Evolutionary conservation across 1,140 invertebrate species (phyloP), one percentile per base, ranked within the genome.

Genomic region (Zaprionus nigranus): DNA sequence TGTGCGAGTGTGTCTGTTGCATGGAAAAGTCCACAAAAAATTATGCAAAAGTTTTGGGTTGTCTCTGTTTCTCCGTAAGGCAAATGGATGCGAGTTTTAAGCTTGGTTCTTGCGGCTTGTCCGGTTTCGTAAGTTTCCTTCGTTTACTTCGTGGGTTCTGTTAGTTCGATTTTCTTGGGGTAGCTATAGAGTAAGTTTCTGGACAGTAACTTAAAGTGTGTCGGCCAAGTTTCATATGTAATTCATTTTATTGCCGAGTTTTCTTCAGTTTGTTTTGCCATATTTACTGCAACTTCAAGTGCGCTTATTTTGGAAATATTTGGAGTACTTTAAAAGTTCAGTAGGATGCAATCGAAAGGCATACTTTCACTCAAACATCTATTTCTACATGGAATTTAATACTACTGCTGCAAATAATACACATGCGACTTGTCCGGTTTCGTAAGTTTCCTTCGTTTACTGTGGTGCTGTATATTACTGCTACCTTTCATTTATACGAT

Each of bases 31-130:
- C 36, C 51, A 40, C 71, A 79, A 78, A 72, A 81, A 82, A 79
- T 82, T 75, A 82, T 82, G 54, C 80, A 79, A 43, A 82, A 75
- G 70, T 82, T 81, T 81, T 51, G 46, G 80, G 61, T 71, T 78
- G 70, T 65, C 61, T 56, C 62, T 69, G 68, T 66, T 61, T 69
- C 61, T 20, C 17, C 17, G 15, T 73, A 12, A 15, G 65, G 38
- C 22, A 38, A 68, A 30, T 59, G 46, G 40, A 46, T 46, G 40
- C 40, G 40, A 46, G 40, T 17, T 13, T 40, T 61, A 24, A 46
- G 28, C 5, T 56, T 26, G 43, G 24, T 79, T 86, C 30, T 74
- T 74, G 71, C 66, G 62, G 67, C n/a, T 75, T 67, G 63, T 34
- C 30, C 56, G 36, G 13, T 24, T 73, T 67, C 20, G 20, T 73